A percentile compares a stretch with the other conserved stretches of the same genome.
These are phyloP conservation scores for Colossoma macropomum DNA, from an alignment of 2,113 vertebrate genomes.

Conservation along the genomic window DNA sequence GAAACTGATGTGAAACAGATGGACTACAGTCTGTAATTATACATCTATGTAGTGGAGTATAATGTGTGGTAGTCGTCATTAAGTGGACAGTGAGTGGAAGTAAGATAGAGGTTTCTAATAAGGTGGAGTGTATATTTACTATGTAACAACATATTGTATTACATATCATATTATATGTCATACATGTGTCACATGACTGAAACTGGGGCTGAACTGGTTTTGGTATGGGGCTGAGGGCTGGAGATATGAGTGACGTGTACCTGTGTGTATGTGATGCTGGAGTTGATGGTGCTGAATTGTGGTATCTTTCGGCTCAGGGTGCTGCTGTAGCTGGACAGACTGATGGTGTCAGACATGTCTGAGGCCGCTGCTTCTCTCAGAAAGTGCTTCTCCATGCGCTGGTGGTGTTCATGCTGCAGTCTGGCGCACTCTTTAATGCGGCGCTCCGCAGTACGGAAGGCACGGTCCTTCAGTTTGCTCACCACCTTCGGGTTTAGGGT, in stretches of 20 bases:
- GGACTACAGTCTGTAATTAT: too few species aligned
- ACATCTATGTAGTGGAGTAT: background rate
- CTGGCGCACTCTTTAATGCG: slow-evolving; percentile 90
- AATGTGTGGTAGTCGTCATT: too few species aligned
- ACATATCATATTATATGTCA: too few species aligned
- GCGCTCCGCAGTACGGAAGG: slow-evolving; percentile 87
- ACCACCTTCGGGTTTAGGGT: slow-evolving; percentile 91
- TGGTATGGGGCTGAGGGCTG: slow-evolving; percentile 67
- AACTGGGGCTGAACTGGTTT: too few species aligned
- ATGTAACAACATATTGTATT: too few species aligned
- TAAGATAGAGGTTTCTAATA: background rate
- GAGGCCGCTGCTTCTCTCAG: slow-evolving; percentile 85
- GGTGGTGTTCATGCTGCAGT: slow-evolving; percentile 91
- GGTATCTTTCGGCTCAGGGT: slow-evolving; percentile 88
- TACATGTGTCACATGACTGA: too few species aligned
- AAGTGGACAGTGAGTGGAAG: background rate
- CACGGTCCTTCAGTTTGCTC: slow-evolving; percentile 91
- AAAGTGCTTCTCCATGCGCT: slow-evolving; percentile 91
- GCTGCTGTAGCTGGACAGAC: slow-evolving; percentile 90
- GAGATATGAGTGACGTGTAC: background rate
- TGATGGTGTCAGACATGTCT: slow-evolving; percentile 85
- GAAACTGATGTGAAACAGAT: too few species aligned
- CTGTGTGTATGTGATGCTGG: slow-evolving; percentile 88
- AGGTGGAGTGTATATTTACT: too few species aligned
- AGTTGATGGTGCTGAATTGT: slow-evolving; percentile 80